Evolutionary conservation across 2,797 vertebrate species (phyloP), one percentile per base, ranked within the genome.

Genomic region (Aselliscus stoliczkanus): DNA sequence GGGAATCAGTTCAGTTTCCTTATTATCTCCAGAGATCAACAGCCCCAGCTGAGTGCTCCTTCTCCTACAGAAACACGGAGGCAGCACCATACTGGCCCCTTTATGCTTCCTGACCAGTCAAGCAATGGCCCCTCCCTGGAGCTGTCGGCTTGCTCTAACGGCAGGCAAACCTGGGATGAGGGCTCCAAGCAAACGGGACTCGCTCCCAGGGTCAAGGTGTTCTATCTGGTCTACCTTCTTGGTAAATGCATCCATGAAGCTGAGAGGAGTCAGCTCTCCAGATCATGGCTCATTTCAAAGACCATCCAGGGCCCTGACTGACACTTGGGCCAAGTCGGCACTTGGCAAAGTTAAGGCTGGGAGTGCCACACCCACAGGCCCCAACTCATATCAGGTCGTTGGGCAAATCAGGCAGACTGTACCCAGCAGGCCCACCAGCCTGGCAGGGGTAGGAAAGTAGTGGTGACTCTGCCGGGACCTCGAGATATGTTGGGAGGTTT

Each of bases 241-340:
- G 47, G 27, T 70, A 47, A 93, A 17, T 14, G 31, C 25, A 47
- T 42, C 42, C 23, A 67, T n/a, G 72, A 72, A 88, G 65, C 79
- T 80, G 56, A 8, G 2, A 15, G 44, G 39, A 67, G 29, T 62
- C 72, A 96, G 21, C 96, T 96, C 17, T 44, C 65, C 58, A 87
- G 52, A 67, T 37, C 56, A 29, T 34, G 17, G 34, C 4, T 86
- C 27, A 6, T 75, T 84, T 67, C 50, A 44, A 88, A 87, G 34
- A 70, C 97, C 96, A 97, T 86, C 97, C 89, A 95, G 79, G 96
- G 92, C 83, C 84, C 29, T 2, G 21, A 27, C 20, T 82, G 50
- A 15, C 18, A 65, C 34, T 47, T 54, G 31, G 14, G 42, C 54
- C 37, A 90, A 90, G 56, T 25, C 70, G 15, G 31, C 5, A 58